Evolutionary conservation across 2,113 vertebrate species (phyloP).

Genomic region (Pangasianodon gigas): DNA sequence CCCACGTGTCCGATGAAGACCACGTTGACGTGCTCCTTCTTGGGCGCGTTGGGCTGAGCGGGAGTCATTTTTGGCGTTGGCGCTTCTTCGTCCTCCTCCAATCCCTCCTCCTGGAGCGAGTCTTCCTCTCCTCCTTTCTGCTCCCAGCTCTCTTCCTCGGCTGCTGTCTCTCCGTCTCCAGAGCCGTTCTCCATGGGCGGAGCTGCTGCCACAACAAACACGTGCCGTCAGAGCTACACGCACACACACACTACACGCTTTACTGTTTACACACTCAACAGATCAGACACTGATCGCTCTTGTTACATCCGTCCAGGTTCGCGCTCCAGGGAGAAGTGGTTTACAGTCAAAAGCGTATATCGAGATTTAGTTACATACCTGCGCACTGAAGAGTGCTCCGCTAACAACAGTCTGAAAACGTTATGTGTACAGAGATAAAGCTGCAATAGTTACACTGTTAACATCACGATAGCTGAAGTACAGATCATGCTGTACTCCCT

Average conservation of each 20-base stretch:
- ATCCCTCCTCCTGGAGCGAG: conserved; percentile 75
- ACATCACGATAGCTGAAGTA: background rate
- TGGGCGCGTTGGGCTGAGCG: conserved; percentile 82
- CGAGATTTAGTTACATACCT: background rate
- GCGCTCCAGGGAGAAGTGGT: background rate
- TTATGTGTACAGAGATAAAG: no score
- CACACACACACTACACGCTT: background rate
- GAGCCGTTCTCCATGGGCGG: conserved; percentile 84
- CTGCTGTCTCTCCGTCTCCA: conserved; percentile 82
- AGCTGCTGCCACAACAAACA: conserved; percentile 53
- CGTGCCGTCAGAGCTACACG: background rate
- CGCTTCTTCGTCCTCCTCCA: conserved; percentile 87
- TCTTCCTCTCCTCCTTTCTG: conserved; percentile 79
- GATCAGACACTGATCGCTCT: background rate
- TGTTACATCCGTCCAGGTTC: background rate
- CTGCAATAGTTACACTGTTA: background rate
- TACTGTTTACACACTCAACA: conserved; percentile 15
- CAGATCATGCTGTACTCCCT: background rate
- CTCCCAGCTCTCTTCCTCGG: conserved; percentile 88
- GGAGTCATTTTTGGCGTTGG: conserved; percentile 81
- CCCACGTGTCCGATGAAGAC: conserved; percentile 90
- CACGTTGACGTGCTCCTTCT: conserved; percentile 89
- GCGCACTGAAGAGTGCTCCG: background rate
- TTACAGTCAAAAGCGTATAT: background rate
- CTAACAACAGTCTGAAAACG: background rate